A percentile compares a stretch with the other conserved stretches of the same genome.
Conservation (phyloP, 2,113 vertebrate species). For the Acanthochromis polyacanthus region DNA sequence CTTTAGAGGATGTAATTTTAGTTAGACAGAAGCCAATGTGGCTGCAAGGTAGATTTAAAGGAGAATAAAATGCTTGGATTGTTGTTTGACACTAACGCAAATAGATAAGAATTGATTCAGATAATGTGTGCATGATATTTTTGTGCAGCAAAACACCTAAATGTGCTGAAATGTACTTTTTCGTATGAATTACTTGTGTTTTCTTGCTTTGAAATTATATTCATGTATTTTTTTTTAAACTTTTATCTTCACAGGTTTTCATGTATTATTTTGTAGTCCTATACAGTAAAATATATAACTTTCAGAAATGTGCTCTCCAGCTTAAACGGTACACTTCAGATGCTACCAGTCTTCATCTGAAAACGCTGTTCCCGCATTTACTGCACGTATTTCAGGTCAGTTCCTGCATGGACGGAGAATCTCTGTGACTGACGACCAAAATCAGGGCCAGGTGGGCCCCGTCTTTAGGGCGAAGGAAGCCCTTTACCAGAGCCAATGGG, state of each 20-base stretch:
- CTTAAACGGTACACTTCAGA: not conserved
- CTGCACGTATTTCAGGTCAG: constrained; percentile 79
- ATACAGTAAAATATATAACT: not conserved
- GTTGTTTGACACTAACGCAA: not conserved
- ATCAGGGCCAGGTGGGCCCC: constrained; percentile 24
- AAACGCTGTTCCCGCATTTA: no score
- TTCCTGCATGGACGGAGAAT: constrained; percentile 87
- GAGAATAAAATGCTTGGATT: not conserved
- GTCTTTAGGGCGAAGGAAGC: constrained; percentile 75
- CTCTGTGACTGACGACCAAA: constrained; percentile 73
- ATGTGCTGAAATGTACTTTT: no score
- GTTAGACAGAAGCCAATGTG: not conserved
- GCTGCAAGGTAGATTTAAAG: not conserved
- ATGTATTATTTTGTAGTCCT: not conserved
- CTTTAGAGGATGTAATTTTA: not conserved
- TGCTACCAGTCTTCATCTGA: not conserved
- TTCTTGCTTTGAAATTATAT: no score
- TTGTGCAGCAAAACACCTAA: no score
- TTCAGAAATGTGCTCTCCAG: not conserved
- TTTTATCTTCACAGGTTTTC: not conserved
- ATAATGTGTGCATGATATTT: no score
- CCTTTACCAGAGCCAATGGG: constrained; percentile 80
- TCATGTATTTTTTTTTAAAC: not conserved
- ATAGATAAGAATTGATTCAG: no score
- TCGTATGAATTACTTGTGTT: no score